phyloP scores from a whole-genome alignment of 2,888 invertebrate genomes.

The Colletes collaris region DNA sequence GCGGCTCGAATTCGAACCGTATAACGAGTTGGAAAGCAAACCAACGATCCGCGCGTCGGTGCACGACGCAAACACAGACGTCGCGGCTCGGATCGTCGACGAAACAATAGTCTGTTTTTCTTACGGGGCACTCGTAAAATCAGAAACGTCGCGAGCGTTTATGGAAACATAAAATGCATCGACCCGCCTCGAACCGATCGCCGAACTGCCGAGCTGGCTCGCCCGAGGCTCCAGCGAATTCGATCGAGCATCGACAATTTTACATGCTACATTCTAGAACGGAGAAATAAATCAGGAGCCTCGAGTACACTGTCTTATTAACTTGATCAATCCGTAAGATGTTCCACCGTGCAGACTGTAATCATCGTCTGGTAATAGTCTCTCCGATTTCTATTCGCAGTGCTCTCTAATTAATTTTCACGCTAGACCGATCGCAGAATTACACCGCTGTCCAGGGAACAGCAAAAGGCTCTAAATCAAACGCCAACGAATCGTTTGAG shows the following conservation, averaged over 20 bases:
- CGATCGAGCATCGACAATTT: conserved; percentile 2
- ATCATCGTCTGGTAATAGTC: no score
- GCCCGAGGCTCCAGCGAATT: background rate
- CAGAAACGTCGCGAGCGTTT: conserved; percentile 6
- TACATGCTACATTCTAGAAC: no score
- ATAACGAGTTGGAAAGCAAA: conserved; percentile 25
- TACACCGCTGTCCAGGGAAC: no score
- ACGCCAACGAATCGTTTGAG: no score
- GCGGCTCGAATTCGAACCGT: conserved; percentile 29
- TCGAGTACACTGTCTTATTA: no score
- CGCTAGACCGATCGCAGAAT: no score
- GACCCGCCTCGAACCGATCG: background rate
- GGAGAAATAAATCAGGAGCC: no score
- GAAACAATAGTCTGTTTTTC: conserved; percentile 8
- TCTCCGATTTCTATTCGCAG: no score
- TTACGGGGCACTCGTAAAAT: conserved; percentile 4
- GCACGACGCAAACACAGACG: background rate
- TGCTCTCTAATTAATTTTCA: no score
- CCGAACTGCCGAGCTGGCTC: conserved; percentile 10
- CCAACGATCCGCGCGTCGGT: background rate
- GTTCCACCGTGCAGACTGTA: no score
- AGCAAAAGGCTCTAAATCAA: no score
- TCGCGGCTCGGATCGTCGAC: background rate
- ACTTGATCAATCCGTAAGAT: no score
- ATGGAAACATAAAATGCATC: conserved; percentile 7